These are phyloP conservation scores for Abramis brama DNA, from an alignment of 2,113 vertebrate species.

Conservation along the genomic window DNA sequence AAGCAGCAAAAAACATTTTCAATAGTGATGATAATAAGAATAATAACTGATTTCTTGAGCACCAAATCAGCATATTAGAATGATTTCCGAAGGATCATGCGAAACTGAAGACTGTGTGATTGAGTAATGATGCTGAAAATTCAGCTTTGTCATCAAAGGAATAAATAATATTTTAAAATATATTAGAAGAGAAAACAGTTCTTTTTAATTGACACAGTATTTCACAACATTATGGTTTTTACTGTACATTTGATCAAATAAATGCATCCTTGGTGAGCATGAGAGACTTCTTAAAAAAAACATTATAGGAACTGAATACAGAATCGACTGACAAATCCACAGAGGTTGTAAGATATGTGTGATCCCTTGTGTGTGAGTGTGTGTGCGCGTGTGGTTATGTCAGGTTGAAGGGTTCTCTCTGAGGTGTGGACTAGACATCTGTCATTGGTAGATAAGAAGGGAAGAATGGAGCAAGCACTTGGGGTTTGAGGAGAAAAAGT, in stretches of 20 bases:
- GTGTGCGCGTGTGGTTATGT: constrained; percentile 16
- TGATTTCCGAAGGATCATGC: neutral
- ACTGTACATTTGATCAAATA: too few relatives aligned
- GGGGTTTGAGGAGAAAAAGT: constrained; percentile 41
- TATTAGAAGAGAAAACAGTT: neutral
- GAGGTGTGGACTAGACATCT: neutral
- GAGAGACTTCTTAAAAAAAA: too few relatives aligned
- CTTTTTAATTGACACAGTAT: neutral
- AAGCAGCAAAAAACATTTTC: too few relatives aligned
- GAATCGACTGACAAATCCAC: neutral
- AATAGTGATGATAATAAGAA: too few relatives aligned
- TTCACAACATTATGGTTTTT: neutral
- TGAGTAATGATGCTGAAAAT: neutral
- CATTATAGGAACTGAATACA: too few relatives aligned
- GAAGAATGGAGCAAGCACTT: constrained; percentile 38
- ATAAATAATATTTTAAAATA: too few relatives aligned
- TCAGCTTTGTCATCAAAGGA: too few relatives aligned
- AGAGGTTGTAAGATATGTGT: neutral
- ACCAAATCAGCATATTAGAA: neutral
- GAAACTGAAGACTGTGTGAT: neutral
- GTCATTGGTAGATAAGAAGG: constrained; percentile 43
- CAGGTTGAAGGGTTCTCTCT: constrained; percentile 23
- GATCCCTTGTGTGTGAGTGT: neutral
- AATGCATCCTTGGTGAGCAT: too few relatives aligned
- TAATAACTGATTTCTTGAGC: too few relatives aligned